phyloP scores from a whole-genome alignment of 2,888 invertebrate species.

The Stenodera caucasica region DNA sequence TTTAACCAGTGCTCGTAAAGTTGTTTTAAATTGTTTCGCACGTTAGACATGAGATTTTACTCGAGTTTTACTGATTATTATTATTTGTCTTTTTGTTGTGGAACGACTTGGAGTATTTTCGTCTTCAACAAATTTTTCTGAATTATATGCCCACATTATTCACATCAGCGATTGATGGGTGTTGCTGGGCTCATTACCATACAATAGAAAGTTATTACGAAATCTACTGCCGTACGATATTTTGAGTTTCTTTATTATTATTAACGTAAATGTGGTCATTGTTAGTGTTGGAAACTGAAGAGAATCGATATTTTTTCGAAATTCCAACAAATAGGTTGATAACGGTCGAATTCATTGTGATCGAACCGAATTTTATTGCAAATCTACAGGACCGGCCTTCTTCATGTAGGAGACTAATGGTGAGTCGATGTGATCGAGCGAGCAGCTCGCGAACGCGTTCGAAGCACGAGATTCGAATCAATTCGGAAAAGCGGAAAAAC shows the following conservation, averaged over 20 bases:
- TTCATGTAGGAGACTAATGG: too few relatives aligned
- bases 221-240: slow-evolving; percentile 4
- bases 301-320: background rate
- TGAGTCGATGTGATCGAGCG: too few relatives aligned
- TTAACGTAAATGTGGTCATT: background rate
- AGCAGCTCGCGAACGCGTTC: too few relatives aligned
- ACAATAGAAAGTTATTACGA: slow-evolving; percentile 27
- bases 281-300: background rate
- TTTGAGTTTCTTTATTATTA: background rate
- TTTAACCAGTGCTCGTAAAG: background rate
- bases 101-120: too few relatives aligned
- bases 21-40: too few relatives aligned
- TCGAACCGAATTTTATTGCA: too few relatives aligned
- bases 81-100: background rate
- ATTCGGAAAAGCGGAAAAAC: too few relatives aligned
- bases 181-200: slow-evolving; percentile 30
- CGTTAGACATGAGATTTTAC: too few relatives aligned
- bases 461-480: too few relatives aligned
- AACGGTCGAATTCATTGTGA: too few relatives aligned
- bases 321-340: too few relatives aligned
- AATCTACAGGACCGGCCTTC: too few relatives aligned
- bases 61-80: background rate
- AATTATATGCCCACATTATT: slow-evolving; percentile 16
- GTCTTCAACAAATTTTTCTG: background rate
- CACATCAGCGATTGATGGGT: slow-evolving; percentile 27